Evolutionary conservation across 2,888 invertebrate genomes (phyloP), one percentile per base, ranked within the genome.

Genomic region (Cheilosia vulpina): DNA sequence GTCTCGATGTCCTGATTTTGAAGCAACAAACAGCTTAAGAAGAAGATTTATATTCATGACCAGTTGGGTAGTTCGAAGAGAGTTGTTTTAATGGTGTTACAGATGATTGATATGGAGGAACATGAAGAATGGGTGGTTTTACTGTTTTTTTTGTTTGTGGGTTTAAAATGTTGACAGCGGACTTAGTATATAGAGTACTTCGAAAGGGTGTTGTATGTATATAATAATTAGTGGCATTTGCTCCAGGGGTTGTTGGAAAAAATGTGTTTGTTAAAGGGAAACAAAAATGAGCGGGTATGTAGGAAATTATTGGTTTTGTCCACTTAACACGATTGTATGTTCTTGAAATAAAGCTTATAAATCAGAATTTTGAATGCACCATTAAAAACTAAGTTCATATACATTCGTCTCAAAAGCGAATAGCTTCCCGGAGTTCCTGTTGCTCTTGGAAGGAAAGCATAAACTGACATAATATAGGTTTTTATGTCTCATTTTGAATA

Each of bases 11-110:
- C 81, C 81, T 82, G 81, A 76, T 84, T 80, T 84, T 79, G 80
- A 84, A 75, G 84, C 84, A 84, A 84, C 80, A 84, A 84, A 84
- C 84, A 69, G 80, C 84, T 84, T 84, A 84, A 75, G 84, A 84
- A 76, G 75, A 84, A 84, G 80, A 84, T 84, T 84, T 84, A 84
- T 84, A 84, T 84, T 84, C 84, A 84, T 84, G 84, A 80, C 84
- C 84, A 84, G 84, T 80, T 84, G 84, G 75, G 80, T 71, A 80
- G 84, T 84, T 84, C 75, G 80, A 80, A 80, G 75, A 84, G 80
- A 84, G 84, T 71, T 84, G 75, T 84, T 84, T 84, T 84, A 80
- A 84, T 80, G 84, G 84, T 84, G 80, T 80, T 80, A 75, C 75
- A 80, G 80, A 84, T 84, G 84, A 84, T 84, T 84, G 80, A 84